Conservation (phyloP, 2,888 invertebrate species). For the Yponomeuta plumbellus region DNA sequence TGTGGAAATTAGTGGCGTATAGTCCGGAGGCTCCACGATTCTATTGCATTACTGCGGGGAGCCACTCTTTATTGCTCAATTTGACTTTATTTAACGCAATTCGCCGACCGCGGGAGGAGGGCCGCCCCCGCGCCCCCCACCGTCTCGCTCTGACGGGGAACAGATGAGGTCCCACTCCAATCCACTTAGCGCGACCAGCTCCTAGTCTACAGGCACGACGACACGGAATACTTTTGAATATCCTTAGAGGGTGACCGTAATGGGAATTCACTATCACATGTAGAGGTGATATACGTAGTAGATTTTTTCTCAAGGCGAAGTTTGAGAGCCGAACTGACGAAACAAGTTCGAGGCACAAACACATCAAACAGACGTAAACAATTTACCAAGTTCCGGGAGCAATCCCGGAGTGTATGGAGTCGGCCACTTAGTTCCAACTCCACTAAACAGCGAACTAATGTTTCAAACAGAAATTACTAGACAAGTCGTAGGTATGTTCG, state of each 20-base stretch:
- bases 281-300: neutral
- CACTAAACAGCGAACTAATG: conserved; percentile 34
- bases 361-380: conserved; percentile 16
- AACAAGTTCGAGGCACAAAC: conserved; percentile 7
- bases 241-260: conserved; percentile 4
- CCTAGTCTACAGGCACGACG: conserved; percentile 44
- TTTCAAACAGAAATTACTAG: conserved; percentile 34
- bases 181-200: conserved; percentile 68
- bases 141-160: conserved; percentile 53
- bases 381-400: conserved; percentile 20
- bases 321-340: conserved; percentile 5
- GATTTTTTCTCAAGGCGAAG: neutral
- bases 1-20: conserved; percentile 57
- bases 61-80: conserved; percentile 75
- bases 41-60: conserved; percentile 68
- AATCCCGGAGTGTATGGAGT: conserved; percentile 21
- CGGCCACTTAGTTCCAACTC: conserved; percentile 29
- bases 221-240: conserved; percentile 25
- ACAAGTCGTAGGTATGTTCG: conserved; percentile 31
- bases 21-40: conserved; percentile 51
- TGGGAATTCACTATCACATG: conserved; percentile 9
- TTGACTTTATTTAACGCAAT: conserved; percentile 73
- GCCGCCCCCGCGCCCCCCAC: conserved; percentile 36
- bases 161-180: conserved; percentile 74
- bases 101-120: conserved; percentile 43